A percentile compares a stretch with the other conserved stretches of the same genome.
Conservation (phyloP, 2,888 invertebrate genomes). For the Trachelus tabidus region DNA sequence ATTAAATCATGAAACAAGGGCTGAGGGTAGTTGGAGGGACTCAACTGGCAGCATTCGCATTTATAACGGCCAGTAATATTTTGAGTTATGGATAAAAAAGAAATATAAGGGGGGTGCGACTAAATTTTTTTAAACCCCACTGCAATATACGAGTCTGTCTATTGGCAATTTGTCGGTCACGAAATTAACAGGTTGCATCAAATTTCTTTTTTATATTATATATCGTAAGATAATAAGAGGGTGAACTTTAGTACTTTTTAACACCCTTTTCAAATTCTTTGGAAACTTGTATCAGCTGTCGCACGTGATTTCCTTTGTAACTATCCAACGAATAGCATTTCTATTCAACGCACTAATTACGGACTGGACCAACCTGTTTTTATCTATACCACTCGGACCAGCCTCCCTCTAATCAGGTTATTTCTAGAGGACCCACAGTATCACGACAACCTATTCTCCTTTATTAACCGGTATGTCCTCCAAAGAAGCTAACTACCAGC, state of each 20-base stretch:
- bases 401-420: slow-evolving; percentile 39
- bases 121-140: not conserved
- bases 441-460: not conserved
- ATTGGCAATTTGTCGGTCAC: not conserved
- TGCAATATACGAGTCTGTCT: not conserved
- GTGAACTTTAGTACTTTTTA: not conserved
- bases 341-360: slow-evolving; percentile 40
- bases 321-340: slow-evolving; percentile 5
- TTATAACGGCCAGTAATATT: not conserved
- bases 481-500: not conserved
- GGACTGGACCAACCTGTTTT: slow-evolving; percentile 42
- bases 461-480: not conserved
- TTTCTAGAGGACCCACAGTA: not conserved
- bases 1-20: slow-evolving; percentile 54
- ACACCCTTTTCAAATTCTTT: not conserved
- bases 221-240: not conserved
- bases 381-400: slow-evolving; percentile 31
- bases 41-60: not conserved
- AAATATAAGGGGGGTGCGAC: not conserved
- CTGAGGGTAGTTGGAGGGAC: slow-evolving; percentile 25
- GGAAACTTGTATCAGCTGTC: not conserved
- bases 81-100: not conserved
- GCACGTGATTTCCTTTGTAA: not conserved
- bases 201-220: no score
- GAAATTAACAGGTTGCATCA: not conserved